Evolutionary conservation across 64 coral and sea anemone species (phyloP), one percentile per base, ranked within the genome.

Genomic region (Montipora efflorescens): DNA sequence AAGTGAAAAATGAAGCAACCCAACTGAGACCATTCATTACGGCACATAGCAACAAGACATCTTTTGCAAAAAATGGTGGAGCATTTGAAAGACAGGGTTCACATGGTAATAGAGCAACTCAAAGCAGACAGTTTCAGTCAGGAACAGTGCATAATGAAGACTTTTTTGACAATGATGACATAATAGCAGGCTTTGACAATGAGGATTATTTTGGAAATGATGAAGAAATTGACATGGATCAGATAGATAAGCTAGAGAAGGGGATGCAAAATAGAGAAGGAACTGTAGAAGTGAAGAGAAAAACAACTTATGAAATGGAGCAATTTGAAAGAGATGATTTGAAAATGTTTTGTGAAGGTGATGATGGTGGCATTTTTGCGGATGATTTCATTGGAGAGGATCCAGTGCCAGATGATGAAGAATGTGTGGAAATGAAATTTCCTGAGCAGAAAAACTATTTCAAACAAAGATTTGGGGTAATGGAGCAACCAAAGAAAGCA

Each of bases 191-290:
- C 1, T 47, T 75, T 50, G 55, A 23, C 4, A 81, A 92, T 66
- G 80, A 92, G 21, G 75, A 77, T 86, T 92, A 77, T 78, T 86
- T 92, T 86, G 81, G 73, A 20, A 47, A 74, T 25, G 78, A 82
- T 25, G 90, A 92, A 75, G 79, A 83, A 59, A 64, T 84, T 67
- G 90, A 92, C 16, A 59, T 92, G 79, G 90, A 92, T 23, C 80
- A 92, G 69, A 61, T 92, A 13, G 80, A 92, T 59, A 48, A 47
- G 20, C 49, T 91, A 53, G 90, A 91, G 67, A 28, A 19, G 11
- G 90, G 69, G 51, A 70, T 81, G n/a, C 64, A 80, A 72, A 67
- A 71, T 48, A 57, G 61, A 23, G 69, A 50, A 5, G 70, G 58
- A 48, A 78, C 76, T 52, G 45, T 49, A 50, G 16, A 12, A 52